Base-by-base conservation (phyloP, 2,797 vertebrate genomes). In the Enteromius viviparus region DNA sequence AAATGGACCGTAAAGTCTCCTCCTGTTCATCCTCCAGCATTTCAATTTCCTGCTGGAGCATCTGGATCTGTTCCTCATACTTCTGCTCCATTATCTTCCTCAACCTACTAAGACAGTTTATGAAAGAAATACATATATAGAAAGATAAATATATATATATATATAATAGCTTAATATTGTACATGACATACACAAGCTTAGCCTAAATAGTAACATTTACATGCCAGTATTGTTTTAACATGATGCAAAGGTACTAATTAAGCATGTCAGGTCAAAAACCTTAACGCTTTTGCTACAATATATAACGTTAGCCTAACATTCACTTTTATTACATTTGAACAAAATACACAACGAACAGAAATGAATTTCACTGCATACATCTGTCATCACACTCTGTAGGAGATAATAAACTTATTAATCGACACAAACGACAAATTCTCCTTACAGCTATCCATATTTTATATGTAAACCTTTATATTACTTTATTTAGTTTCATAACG, bases 41-140 rank as follows among this genome's bases (percentile, higher is more conserved):
- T 42, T 86, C 49, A 37, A 97, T 94, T 89, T 97, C 95, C 80
- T 92, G 91, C 81, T 93, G 91, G 12, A 97, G 91, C 1, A 11
- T 68, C 42, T 84, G 69, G 3, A 97, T 93, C 87, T 96, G 91
- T 21, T 93, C 92, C 90, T 97, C 91, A 89, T 95, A 93, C 60
- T 71, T 80, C 37, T 94, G 88, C 71, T 82, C 89, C 37, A 0
- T 0, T 0, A 7, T 78, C 11, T 62, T 5, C 0, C 21, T 29
- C 62, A 93, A 88, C 87, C 91, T 95, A 89, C 80, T 84, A 64
- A 11, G 17, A 3, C 32, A 17, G 32, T 53, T 79, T 11, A 23
- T 37, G 21, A 42, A 68, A 68, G 53, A 68, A 60, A 68, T 10
- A 37, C 42, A 66, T 6, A 9, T 1, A 17, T 4, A n/a, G 6